These are phyloP conservation scores for Salminus brasiliensis DNA, from an alignment of 2,113 vertebrate genomes.

Conservation along the genomic window DNA sequence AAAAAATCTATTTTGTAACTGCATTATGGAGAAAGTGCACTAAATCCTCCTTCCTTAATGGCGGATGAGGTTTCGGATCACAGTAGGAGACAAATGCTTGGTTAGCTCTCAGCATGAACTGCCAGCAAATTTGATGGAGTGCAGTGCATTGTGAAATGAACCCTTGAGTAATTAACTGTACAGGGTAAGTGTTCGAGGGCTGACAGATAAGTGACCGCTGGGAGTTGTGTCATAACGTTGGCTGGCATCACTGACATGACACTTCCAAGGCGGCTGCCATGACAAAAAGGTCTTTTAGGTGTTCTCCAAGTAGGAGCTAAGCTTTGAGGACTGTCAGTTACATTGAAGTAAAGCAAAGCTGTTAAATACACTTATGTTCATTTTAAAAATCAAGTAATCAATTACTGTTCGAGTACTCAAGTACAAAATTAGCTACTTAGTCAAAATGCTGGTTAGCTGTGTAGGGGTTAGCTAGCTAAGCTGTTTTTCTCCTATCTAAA, in stretches of 20 bases:
- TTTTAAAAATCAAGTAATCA: too few species aligned
- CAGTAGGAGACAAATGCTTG: slow-evolving; percentile 57
- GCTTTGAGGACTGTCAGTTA: not conserved
- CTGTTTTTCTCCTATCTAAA: not conserved
- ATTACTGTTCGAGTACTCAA: not conserved
- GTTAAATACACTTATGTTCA: too few species aligned
- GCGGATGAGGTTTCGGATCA: slow-evolving; percentile 66
- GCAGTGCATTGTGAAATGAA: slow-evolving; percentile 53
- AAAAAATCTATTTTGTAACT: not conserved
- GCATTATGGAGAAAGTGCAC: slow-evolving; percentile 7
- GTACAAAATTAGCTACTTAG: not conserved
- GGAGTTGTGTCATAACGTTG: not conserved
- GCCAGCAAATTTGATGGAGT: slow-evolving; percentile 56
- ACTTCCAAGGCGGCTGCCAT: not conserved
- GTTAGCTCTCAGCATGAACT: slow-evolving; percentile 52
- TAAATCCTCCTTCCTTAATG: slow-evolving; percentile 56
- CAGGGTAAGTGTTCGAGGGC: slow-evolving; percentile 36
- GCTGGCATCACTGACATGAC: slow-evolving; percentile 17
- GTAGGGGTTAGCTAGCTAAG: not conserved
- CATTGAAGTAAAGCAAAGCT: too few species aligned
- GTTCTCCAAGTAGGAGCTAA: not conserved
- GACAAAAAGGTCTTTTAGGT: not conserved
- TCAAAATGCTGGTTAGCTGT: not conserved
- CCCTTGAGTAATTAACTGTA: slow-evolving; percentile 11
- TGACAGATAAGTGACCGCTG: slow-evolving; percentile 54